Conservation (phyloP, 2,797 vertebrate genomes). For the Rhabdophis nuchalis region DNA sequence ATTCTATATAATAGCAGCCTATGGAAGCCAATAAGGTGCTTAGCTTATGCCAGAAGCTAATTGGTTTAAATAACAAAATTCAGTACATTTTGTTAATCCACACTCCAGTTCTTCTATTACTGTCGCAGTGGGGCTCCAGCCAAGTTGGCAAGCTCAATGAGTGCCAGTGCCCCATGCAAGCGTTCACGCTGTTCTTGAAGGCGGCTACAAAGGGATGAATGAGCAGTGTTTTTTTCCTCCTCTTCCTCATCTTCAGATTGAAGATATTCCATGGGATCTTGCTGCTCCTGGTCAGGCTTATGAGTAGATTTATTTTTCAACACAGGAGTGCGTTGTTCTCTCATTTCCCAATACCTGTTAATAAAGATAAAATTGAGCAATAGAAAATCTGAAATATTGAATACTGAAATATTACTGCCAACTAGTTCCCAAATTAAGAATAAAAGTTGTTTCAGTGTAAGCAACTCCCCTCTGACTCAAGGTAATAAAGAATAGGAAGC, state of each 20-base stretch:
- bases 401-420: not conserved
- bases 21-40: constrained; percentile 98
- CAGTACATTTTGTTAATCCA: constrained; percentile 60
- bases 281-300: constrained; percentile 88
- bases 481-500: not conserved
- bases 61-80: constrained; percentile 66
- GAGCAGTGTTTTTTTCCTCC: constrained; percentile 76
- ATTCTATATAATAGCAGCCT: constrained; percentile 99
- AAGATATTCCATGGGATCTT: constrained; percentile 89
- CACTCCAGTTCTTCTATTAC: constrained; percentile 59
- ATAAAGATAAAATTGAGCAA: not conserved
- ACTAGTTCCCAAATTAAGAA: not conserved
- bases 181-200: constrained; percentile 93
- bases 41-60: constrained; percentile 83
- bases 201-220: constrained; percentile 75
- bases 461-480: not conserved
- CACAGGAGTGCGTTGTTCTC: constrained; percentile 85
- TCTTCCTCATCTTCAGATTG: constrained; percentile 84
- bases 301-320: constrained; percentile 80
- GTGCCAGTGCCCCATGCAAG: constrained; percentile 90
- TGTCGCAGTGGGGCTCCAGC: constrained; percentile 79
- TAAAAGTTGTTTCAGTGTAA: not conserved
- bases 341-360: constrained; percentile 89
- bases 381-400: not conserved
- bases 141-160: constrained; percentile 97